Percentiles rank a stretch among this genome's conserved stretches.
phyloP scores from a whole-genome alignment of 1,140 invertebrate genomes.

The Adoxophyes honmai region DNA sequence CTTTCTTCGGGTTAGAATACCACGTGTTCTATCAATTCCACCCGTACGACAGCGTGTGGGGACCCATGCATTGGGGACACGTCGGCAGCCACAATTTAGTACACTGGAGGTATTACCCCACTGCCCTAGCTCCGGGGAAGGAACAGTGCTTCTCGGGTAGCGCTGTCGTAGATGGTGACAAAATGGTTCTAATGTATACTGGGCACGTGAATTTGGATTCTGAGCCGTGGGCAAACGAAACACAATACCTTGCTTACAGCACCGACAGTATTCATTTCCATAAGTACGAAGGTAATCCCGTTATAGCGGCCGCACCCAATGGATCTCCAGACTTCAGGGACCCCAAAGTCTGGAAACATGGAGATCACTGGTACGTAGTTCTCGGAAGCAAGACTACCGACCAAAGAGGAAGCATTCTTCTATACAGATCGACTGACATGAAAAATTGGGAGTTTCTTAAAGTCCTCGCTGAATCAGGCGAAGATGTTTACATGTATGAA shows the following conservation, averaged over 20 bases:
- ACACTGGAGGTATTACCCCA: conserved; percentile 59
- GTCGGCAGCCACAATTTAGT: conserved; percentile 55
- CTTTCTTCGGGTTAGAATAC: conserved; percentile 27
- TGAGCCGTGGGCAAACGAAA: conserved; percentile 50
- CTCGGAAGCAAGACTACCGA: conserved; percentile 61
- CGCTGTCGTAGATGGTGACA: conserved; percentile 47
- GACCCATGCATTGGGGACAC: conserved; percentile 64
- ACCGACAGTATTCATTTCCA: conserved; percentile 57
- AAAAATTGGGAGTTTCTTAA: conserved; percentile 60
- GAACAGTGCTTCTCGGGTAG: conserved; percentile 70
- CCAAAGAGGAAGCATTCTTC: conserved; percentile 49
- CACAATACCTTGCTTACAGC: conserved; percentile 61
- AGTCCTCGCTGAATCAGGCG: conserved; percentile 53
- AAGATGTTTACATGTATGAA: conserved; percentile 66
- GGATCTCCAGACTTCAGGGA: conserved; percentile 67
- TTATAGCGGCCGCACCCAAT: conserved; percentile 45
- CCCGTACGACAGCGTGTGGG: conserved; percentile 48
- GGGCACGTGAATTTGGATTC: conserved; percentile 37
- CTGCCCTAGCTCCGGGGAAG: conserved; percentile 58
- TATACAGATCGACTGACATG: conserved; percentile 62
- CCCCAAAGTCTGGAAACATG: conserved; percentile 66
- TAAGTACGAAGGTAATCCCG: conserved; percentile 62
- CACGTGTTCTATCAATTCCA: conserved; percentile 56
- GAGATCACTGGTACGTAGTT: conserved; percentile 63
- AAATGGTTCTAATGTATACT: conserved; percentile 61